These are phyloP conservation scores for Myiozetetes cayanensis DNA, from an alignment of 2,113 vertebrate genomes.

Conservation along the genomic window DNA sequence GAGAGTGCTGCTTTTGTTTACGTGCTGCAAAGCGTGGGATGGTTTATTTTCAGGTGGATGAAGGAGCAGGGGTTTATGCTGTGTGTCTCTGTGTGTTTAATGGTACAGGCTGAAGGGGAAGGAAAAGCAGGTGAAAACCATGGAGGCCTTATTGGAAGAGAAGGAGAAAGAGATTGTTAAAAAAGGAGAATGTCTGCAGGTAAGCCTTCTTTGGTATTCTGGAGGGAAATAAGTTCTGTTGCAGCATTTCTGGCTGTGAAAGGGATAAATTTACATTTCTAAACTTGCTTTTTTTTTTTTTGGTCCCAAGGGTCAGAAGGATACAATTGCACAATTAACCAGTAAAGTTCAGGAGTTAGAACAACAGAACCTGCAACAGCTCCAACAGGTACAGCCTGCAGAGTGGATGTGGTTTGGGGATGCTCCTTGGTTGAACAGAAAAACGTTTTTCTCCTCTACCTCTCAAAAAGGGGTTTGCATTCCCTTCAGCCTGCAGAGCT, in stretches of 20 bases:
- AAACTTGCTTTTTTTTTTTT: background rate
- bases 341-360: constrained; percentile 68
- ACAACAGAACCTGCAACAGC: constrained; percentile 64
- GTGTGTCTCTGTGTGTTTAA: background rate
- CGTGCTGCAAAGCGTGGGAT: background rate
- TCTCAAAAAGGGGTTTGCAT: background rate
- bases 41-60: background rate
- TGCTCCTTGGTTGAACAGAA: background rate
- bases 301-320: constrained; percentile 67
- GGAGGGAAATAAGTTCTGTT: background rate
- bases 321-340: constrained; percentile 73
- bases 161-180: constrained; percentile 71
- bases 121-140: constrained; percentile 74
- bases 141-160: constrained; percentile 75
- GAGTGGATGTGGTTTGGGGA: background rate
- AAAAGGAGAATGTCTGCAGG: constrained; percentile 73
- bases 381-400: constrained; percentile 50
- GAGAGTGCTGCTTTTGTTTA: background rate
- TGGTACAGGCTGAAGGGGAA: constrained; percentile 75
- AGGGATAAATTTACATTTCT: background rate
- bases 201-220: constrained; percentile 12
- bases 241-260: background rate
- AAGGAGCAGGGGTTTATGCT: background rate
- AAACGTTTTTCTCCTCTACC: background rate
- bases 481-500: background rate